Conservation (phyloP, 2,113 vertebrate species). For the Myrmecobius fasciatus region DNA sequence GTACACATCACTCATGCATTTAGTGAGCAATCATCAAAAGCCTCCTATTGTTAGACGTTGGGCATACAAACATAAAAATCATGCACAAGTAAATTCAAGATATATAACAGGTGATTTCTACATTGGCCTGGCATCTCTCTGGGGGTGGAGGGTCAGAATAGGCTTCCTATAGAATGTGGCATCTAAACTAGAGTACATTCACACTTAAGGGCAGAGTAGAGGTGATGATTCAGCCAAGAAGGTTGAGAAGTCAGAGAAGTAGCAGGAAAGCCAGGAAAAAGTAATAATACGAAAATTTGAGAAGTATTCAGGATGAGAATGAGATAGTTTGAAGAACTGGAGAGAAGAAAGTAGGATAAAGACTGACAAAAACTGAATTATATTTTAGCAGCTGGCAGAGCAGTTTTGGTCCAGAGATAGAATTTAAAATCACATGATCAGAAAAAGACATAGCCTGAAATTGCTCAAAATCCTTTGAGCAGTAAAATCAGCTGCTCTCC, state of each 20-base stretch:
- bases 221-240: neutral
- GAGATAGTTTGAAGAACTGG: neutral
- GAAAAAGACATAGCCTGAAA: neutral
- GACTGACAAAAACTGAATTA: neutral
- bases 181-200: neutral
- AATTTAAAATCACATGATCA: neutral
- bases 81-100: neutral
- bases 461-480: neutral
- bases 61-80: neutral
- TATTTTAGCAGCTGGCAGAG: neutral
- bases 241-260: neutral
- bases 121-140: neutral
- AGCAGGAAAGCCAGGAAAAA: neutral
- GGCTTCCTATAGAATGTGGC: neutral
- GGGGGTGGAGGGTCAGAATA: neutral
- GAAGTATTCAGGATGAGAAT: neutral
- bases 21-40: neutral
- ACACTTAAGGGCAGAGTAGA: neutral
- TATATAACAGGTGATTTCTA: neutral
- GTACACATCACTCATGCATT: neutral
- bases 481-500: neutral
- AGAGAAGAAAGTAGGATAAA: neutral
- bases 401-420: neutral
- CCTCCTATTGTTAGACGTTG: neutral
- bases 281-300: neutral